phyloP scores from a whole-genome alignment of 2,797 vertebrate species.

The Leucoraja ocellata region DNA sequence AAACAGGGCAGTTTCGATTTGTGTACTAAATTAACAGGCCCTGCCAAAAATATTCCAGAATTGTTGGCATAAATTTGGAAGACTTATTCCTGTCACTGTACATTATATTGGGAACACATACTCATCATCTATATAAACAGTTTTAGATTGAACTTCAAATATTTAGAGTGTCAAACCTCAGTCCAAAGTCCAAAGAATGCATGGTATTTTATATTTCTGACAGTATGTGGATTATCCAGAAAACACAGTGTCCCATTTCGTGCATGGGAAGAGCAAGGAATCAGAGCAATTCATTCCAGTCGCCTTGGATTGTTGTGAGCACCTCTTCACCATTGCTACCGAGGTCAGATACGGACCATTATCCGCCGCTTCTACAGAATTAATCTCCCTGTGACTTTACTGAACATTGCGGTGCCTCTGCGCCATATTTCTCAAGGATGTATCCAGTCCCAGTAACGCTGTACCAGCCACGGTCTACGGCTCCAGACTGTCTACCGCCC shows the following conservation, averaged over 20 bases:
- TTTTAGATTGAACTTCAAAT: neutral
- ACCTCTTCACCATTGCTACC: neutral
- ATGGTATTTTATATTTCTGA: neutral
- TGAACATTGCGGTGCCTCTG: constrained; percentile 16
- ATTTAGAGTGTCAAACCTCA: neutral
- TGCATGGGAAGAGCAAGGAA: neutral
- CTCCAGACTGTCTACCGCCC: neutral
- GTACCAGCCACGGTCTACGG: too few species aligned
- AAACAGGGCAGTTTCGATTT: neutral
- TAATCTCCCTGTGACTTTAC: neutral
- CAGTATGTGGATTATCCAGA: neutral
- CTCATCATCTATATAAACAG: neutral
- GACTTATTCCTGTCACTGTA: neutral
- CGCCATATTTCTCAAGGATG: neutral
- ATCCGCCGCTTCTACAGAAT: neutral
- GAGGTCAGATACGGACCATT: neutral
- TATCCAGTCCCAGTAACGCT: neutral
- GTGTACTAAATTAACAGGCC: neutral
- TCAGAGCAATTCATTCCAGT: neutral
- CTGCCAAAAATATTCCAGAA: neutral
- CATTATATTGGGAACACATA: too few species aligned
- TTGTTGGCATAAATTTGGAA: neutral
- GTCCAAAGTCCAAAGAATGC: constrained; percentile 2
- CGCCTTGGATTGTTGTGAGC: neutral
- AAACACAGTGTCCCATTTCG: neutral